Conservation (phyloP, 2,797 vertebrate genomes). For the Rhinogobio ventralis region DNA sequence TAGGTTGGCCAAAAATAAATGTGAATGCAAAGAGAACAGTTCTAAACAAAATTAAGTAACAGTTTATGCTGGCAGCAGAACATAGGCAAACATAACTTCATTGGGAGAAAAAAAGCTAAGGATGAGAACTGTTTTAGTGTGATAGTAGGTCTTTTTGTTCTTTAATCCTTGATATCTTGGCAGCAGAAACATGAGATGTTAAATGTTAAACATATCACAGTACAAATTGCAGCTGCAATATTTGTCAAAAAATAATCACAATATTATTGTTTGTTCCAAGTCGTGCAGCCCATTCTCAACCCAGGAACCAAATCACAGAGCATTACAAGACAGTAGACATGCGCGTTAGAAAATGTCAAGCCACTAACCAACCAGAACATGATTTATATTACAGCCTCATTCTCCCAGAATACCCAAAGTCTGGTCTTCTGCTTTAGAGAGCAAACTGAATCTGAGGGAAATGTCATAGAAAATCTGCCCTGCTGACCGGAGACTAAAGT, state of each 20-base stretch:
- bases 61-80: not conserved
- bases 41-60: not conserved
- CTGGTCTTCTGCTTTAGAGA: constrained; percentile 10
- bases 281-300: not conserved
- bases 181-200: not conserved
- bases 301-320: not conserved
- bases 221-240: not conserved
- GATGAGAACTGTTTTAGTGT: not conserved
- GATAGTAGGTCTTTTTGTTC: not conserved
- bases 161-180: constrained; percentile 1
- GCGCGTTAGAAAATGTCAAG: constrained; percentile 21
- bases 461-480: constrained; percentile 68
- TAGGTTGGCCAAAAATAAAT: not conserved
- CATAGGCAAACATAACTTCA: not conserved
- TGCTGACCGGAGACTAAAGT: constrained; percentile 66
- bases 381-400: constrained; percentile 21
- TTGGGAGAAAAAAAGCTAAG: not conserved
- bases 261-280: not conserved
- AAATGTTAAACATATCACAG: not conserved
- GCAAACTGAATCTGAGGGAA: constrained; percentile 27
- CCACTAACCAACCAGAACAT: constrained; percentile 31
- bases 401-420: not conserved
- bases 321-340: constrained; percentile 23
- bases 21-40: not conserved
- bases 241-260: constrained; percentile 3